Base-by-base conservation (phyloP, 92 coral and sea anemone genomes). In the Parazoanthus atlanticus region DNA sequence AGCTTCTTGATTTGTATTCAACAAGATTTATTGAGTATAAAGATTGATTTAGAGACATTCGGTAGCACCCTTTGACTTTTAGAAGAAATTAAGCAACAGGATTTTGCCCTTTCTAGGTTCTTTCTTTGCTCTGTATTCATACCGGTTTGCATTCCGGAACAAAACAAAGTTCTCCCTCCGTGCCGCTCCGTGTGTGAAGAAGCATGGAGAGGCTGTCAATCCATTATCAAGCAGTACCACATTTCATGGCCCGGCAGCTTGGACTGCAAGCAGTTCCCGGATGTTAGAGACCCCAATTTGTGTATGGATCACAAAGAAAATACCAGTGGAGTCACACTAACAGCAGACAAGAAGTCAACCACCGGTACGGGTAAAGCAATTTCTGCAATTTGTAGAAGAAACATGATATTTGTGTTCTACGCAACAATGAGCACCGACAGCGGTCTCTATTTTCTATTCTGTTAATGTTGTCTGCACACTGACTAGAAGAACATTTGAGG, bases 131-230 rank as follows among this genome's bases (percentile, higher is more conserved):
- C 85, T 10, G 71, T 80, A 19, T 80, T 80, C 47, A 56, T 73
- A 56, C 85, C 85, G 28, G 17, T 31, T 29, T 80, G 85, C 17
- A 56, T 19, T 54, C 47, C 85, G 1, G 47, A 6, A 16, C 46
- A 32, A 8, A 38, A 31, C 3, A 80, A 19, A 56, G 72, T 80
- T 56, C 23, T 80, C 72, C 85, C 85, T 8, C 85, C 85, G 28
- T 80, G 85, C 72, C 85, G 85, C 41, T 80, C 70, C n/a, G 46
- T 80, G 38, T 80, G 85, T 80, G 72, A 80, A 80, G 49, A 52
- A 32, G 85, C 85, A 15, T 49, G 70, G 47, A 80, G 47, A 30
- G 85, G 85, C 72, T 80, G 85, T 25, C 70, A 32, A 17, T 6
- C 85, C 1, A 56, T 80, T 16, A 49, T 80, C 43, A 56, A 80